Base-by-base conservation (phyloP, 2,888 invertebrate species). In the Hydrotaea diabolus region DNA sequence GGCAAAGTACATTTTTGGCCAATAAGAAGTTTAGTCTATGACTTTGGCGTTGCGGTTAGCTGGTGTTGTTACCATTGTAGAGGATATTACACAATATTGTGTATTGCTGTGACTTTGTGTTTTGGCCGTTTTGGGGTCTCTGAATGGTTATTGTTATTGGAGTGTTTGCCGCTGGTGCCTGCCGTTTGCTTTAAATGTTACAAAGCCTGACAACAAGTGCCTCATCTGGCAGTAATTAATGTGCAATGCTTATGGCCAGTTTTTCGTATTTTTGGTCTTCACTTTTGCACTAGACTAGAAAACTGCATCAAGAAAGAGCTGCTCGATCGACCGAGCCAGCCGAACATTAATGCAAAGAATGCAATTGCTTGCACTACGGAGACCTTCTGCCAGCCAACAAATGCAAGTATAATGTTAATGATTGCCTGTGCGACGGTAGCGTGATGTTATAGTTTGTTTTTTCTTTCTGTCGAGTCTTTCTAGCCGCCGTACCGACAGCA, bases 31-130 rank as follows among this genome's bases (percentile, higher is more conserved):
- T 79, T 81, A 46, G 23, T 26, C 59, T 23, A 59, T 59, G 59
- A 26, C 39, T 26, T 74, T 71, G 36, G 17, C 59, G 77, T 39
- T 31, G 69, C 46, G 77, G 31, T 1, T 55, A n/a, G 49, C 57
- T 36, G 59, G 53, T 77, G 79, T 75, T 80, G 55, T 69, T 79
- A 39, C 43, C 53, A 59, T 83, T 84, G 64, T 76, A 80, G 77
- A 80, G 82, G 80, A 82, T 79, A 85, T 86, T 87, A 83, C 86
- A 83, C 85, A 85, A 86, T 80, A 74, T 79, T 86, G 85, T 78
- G 69, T 69, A 46, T 83, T 81, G 75, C 69, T 86, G 80, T 80
- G 82, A 86, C 78, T 80, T 84, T 80, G 82, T 85, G 43, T 73
- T 73, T 59, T 86, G 66, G 77, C 74, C 55, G 59, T 75, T 83